phyloP scores from a whole-genome alignment of 2,113 vertebrate genomes.

The Caretta caretta region DNA sequence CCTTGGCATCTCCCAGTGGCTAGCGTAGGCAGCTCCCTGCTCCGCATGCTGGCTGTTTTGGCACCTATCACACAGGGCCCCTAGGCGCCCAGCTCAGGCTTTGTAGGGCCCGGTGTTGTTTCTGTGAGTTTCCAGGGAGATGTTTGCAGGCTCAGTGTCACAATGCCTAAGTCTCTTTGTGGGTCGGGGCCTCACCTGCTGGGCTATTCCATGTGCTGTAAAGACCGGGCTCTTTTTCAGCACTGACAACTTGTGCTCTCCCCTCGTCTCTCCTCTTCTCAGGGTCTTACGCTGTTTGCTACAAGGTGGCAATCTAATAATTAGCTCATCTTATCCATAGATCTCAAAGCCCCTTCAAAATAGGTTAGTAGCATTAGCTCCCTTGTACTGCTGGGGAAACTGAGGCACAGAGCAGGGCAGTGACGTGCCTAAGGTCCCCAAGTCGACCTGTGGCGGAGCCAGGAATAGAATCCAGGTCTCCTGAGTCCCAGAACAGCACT shows the following conservation, averaged over 20 bases:
- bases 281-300: not conserved
- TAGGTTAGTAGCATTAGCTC: not conserved
- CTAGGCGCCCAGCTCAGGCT: not conserved
- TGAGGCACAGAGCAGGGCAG: not conserved
- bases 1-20: not conserved
- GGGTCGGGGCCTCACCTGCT: not conserved
- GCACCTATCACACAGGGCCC: too few species aligned
- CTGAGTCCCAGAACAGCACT: not conserved
- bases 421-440: not conserved
- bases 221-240: too few species aligned
- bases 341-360: not conserved
- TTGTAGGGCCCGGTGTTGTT: too few species aligned
- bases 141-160: not conserved
- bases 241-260: too few species aligned
- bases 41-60: too few species aligned
- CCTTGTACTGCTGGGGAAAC: not conserved
- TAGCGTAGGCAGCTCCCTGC: not conserved
- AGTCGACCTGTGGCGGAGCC: not conserved
- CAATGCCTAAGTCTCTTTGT: not conserved
- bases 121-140: too few species aligned
- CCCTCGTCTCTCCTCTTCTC: not conserved
- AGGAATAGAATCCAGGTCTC: not conserved
- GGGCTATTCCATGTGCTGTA: not conserved
- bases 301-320: not conserved
- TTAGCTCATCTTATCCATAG: not conserved